Conservation (phyloP, 2,113 vertebrate genomes). For the Hydrolagus affinis region DNA sequence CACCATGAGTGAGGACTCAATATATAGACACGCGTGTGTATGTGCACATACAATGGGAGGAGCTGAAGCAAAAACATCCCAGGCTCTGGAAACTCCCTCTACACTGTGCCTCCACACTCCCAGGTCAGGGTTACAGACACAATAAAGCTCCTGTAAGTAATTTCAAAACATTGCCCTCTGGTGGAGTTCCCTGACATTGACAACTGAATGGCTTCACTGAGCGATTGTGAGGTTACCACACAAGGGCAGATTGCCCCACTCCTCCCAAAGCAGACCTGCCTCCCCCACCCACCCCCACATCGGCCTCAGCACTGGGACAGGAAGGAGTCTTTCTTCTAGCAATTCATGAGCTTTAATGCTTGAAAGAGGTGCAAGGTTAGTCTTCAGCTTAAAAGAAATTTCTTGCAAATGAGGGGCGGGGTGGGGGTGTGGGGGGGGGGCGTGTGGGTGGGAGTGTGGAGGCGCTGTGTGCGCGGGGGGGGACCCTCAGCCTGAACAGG, state of each 20-base stretch:
- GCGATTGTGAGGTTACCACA: neutral
- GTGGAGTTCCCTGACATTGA: neutral
- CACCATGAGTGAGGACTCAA: no score
- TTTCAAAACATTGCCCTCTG: no score
- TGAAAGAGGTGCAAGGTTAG: constrained; percentile 4
- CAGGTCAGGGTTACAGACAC: no score
- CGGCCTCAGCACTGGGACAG: neutral
- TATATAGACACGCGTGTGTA: no score
- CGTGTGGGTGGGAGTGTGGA: constrained; percentile 4
- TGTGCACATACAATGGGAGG: no score
- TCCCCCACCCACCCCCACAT: neutral
- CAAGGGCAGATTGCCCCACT: neutral
- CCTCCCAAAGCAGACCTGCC: no score
- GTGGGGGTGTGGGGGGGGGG: no score
- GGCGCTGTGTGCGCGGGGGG: neutral
- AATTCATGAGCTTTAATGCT: constrained; percentile 24
- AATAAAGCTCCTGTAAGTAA: no score
- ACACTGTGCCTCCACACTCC: no score
- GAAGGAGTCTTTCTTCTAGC: neutral
- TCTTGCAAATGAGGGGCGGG: neutral
- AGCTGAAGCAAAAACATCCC: no score
- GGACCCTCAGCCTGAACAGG: neutral
- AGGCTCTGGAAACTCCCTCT: no score
- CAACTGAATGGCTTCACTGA: neutral
- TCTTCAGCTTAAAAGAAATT: constrained; percentile 6